Base-by-base conservation (phyloP, 2,888 invertebrate genomes). In the Andricus quercusramuli region DNA sequence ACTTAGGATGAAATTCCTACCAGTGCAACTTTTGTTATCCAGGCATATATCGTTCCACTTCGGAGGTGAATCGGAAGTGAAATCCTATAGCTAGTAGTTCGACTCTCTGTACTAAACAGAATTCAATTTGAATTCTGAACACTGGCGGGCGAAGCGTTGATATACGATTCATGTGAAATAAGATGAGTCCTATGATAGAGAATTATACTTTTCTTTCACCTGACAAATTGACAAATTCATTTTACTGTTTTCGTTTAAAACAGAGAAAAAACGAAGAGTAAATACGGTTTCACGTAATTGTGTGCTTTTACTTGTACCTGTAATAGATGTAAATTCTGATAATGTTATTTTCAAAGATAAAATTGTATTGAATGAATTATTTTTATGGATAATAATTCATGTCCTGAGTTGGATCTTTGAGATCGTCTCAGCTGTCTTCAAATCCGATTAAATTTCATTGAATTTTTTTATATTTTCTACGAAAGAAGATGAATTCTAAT, bases 11-110 rank as follows among this genome's bases (percentile, higher is more conserved):
- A 70, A 70, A 51, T 70, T 70, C 20, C 22, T 20, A 32, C 51
- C 47, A 29, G 20, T 51, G 70, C 9, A 70, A 70, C 29, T 70
- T 70, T 70, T 51, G 70, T 70, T 70, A 70, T 70, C 70, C 51
- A 70, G 47, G n/a, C 47, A 70, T 25, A 70, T 70, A 51, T 70
- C 70, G 70, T 70, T 70, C 70, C 70, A 70, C 70, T 70, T 51
- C 70, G 70, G 4, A 59, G 56, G 56, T 59, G 11, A 59, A 59
- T 59, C 22, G n/a, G 56, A 59, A 59, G 8, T 59, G 22, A n/a
- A 59, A 6, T 22, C 22, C n/a, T 59, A 47, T 51, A 70, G 68
- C 47, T 25, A 25, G 67, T 41, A 68, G 51, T 70, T 70, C 47
- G 70, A 70, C 56, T 22, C 8, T 59, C 9, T 56, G 11, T 9